phyloP scores from a whole-genome alignment of 2,888 invertebrate genomes.

The Parapristionchus giblindavisi region DNA sequence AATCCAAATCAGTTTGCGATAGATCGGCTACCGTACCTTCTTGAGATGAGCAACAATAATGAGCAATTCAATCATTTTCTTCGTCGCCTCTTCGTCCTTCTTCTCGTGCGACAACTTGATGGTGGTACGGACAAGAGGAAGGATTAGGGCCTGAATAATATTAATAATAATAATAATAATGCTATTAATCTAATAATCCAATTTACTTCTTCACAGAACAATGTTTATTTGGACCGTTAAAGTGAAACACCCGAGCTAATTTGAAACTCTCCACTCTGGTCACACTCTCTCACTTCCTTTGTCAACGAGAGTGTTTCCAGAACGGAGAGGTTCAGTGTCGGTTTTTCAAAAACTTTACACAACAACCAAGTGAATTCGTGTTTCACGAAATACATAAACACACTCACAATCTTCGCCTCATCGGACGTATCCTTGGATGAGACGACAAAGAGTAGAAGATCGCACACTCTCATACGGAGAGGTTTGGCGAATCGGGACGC shows the following conservation, averaged over 20 bases:
- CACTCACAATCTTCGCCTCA: constrained; percentile 48
- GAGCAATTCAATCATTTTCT: constrained; percentile 42
- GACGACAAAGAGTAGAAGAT: constrained; percentile 54
- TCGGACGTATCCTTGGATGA: constrained; percentile 46
- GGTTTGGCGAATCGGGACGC: constrained; percentile 37
- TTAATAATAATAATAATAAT: no score
- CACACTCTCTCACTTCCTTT: no score
- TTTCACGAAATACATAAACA: no score
- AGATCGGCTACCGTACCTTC: constrained; percentile 33
- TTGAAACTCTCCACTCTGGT: no score
- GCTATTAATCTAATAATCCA: no score
- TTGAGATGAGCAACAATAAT: constrained; percentile 43
- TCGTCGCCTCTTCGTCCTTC: constrained; percentile 36
- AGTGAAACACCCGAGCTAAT: no score
- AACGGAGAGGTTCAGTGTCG: no score
- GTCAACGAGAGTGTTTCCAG: no score
- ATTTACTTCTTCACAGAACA: no score
- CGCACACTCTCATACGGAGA: constrained; percentile 47
- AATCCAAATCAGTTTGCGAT: background rate
- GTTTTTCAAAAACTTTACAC: no score
- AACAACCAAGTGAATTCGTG: no score
- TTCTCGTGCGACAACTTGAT: constrained; percentile 47
- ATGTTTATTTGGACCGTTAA: no score
- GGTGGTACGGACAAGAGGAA: constrained; percentile 46
- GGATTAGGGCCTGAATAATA: constrained; percentile 47